phyloP scores from a whole-genome alignment of 2,797 vertebrate species.

The Cottoperca gobio region DNA sequence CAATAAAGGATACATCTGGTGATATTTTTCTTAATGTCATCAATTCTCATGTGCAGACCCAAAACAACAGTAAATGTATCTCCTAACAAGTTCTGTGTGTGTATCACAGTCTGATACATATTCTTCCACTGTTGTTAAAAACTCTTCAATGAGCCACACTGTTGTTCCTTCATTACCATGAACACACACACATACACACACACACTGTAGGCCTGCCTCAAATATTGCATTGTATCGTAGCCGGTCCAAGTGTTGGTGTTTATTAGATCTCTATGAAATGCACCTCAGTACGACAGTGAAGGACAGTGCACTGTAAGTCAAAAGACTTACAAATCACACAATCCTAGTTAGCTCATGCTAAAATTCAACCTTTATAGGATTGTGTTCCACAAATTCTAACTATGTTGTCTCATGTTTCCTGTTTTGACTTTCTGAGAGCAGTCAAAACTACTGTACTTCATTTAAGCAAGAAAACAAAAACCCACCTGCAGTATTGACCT shows the following conservation, averaged over 20 bases:
- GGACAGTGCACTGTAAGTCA: background rate
- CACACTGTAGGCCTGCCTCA: background rate
- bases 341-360: background rate
- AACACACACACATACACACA: no score
- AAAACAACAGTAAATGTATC: no score
- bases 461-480: background rate
- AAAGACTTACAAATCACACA: background rate
- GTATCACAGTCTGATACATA: no score
- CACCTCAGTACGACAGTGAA: background rate
- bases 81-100: no score
- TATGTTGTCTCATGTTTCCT: background rate
- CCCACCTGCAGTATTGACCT: constrained; percentile 22
- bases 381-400: background rate
- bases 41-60: background rate
- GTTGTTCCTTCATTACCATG: no score
- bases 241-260: background rate
- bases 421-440: background rate
- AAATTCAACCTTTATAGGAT: background rate
- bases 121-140: no score
- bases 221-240: background rate
- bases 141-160: no score
- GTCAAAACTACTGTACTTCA: background rate
- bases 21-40: background rate
- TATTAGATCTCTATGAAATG: background rate
- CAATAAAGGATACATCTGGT: background rate